Conservation (phyloP, 2,113 vertebrate genomes). For the Ciconia boyciana region DNA sequence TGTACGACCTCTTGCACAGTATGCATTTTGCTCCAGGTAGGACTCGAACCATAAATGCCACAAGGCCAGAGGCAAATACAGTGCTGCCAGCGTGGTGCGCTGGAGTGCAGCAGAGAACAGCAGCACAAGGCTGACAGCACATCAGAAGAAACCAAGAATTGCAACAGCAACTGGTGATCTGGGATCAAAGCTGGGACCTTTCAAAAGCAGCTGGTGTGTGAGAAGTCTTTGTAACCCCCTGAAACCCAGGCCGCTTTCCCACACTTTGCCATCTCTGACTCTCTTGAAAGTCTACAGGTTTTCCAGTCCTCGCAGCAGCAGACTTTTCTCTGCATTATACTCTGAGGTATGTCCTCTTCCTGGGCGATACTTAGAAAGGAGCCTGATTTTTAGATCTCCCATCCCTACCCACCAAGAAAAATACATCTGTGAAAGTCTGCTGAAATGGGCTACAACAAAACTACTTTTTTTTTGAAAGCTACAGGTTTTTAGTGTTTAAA, state of each 20-base stretch:
- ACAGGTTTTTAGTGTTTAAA: background rate
- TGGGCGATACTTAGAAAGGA: background rate
- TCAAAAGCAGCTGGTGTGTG: background rate
- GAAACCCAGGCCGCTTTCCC: background rate
- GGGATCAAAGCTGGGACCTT: background rate
- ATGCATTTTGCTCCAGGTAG: background rate
- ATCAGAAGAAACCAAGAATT: background rate
- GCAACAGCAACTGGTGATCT: background rate
- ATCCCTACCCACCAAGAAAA: background rate
- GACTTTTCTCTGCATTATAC: background rate
- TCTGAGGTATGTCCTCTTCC: background rate
- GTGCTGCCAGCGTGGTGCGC: rapidly evolving
- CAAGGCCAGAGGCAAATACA: background rate
- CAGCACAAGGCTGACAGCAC: background rate
- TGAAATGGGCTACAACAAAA: background rate
- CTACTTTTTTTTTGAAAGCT: background rate
- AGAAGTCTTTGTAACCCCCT: background rate
- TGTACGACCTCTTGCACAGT: background rate
- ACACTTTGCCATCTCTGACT: background rate
- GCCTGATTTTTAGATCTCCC: background rate
- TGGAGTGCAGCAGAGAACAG: background rate
- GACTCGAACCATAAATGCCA: background rate
- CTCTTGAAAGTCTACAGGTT: background rate
- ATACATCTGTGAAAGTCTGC: background rate
- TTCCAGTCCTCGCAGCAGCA: background rate